phyloP scores from a whole-genome alignment of 2,797 vertebrate species.

The Trachurus trachurus region DNA sequence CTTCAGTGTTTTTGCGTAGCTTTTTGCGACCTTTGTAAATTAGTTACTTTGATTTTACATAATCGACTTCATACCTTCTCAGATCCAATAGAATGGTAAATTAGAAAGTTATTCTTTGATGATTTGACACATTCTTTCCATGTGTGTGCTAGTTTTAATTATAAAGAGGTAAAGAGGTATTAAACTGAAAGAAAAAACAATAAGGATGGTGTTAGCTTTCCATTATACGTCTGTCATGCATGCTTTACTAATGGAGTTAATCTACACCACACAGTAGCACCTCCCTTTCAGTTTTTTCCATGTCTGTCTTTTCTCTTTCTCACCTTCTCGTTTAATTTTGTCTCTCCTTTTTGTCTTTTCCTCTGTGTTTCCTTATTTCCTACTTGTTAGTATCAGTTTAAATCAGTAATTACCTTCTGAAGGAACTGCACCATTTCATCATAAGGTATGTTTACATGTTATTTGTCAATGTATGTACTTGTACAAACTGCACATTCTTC shows the following conservation, averaged over 20 bases:
- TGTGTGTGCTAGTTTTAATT: too few species aligned
- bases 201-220: neutral
- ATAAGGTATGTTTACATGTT: conserved; percentile 28
- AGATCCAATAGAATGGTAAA: too few species aligned
- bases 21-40: too few species aligned
- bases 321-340: neutral
- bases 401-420: neutral
- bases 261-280: conserved; percentile 18
- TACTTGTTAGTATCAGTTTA: neutral
- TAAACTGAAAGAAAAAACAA: neutral
- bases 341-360: neutral
- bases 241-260: conserved; percentile 46
- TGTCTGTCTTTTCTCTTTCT: neutral
- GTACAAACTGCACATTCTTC: too few species aligned
- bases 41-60: too few species aligned
- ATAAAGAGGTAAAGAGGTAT: neutral
- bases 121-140: too few species aligned
- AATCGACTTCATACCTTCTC: too few species aligned
- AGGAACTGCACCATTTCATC: neutral
- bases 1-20: too few species aligned
- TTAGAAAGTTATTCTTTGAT: too few species aligned
- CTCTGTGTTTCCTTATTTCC: neutral
- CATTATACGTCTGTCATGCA: conserved; percentile 11
- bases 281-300: conserved; percentile 23
- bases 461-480: too few species aligned